Percentiles rank a stretch among this genome's conserved stretches.
phyloP scores from a whole-genome alignment of 1,140 invertebrate genomes.

The Probaryconus sp. region DNA sequence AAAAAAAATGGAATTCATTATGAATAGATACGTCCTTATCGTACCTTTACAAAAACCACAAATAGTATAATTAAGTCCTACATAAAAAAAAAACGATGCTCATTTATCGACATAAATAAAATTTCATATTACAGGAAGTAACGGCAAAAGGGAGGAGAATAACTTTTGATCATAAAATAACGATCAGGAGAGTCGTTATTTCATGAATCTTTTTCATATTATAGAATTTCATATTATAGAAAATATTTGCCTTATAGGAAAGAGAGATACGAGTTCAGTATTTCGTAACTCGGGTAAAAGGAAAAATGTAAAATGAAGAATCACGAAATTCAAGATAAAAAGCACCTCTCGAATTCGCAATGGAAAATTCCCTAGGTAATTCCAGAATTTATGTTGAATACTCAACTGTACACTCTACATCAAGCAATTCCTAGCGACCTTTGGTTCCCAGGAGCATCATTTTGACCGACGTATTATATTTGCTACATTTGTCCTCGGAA shows the following conservation, averaged over 20 bases:
- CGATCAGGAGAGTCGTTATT: constrained; percentile 15
- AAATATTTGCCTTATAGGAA: constrained; percentile 28
- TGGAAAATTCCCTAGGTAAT: constrained; percentile 69
- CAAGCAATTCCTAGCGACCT: constrained; percentile 42
- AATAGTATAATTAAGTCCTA: too few species aligned
- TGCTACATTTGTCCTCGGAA: too few species aligned
- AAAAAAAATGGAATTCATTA: too few species aligned
- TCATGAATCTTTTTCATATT: constrained; percentile 13
- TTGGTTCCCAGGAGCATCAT: constrained; percentile 51
- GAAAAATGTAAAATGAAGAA: constrained; percentile 42
- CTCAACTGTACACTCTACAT: constrained; percentile 40
- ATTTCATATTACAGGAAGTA: too few species aligned
- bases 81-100: too few species aligned
- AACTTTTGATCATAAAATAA: constrained; percentile 1
- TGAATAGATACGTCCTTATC: too few species aligned
- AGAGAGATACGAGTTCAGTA: constrained; percentile 5
- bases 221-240: constrained; percentile 6
- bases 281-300: constrained; percentile 7
- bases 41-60: too few species aligned
- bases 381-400: constrained; percentile 45
- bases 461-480: constrained; percentile 46
- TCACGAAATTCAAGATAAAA: constrained; percentile 69
- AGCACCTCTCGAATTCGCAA: constrained; percentile 67
- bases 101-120: too few species aligned
- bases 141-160: too few species aligned